Conservation (phyloP, 2,797 vertebrate genomes). For the Ispidina picta region DNA sequence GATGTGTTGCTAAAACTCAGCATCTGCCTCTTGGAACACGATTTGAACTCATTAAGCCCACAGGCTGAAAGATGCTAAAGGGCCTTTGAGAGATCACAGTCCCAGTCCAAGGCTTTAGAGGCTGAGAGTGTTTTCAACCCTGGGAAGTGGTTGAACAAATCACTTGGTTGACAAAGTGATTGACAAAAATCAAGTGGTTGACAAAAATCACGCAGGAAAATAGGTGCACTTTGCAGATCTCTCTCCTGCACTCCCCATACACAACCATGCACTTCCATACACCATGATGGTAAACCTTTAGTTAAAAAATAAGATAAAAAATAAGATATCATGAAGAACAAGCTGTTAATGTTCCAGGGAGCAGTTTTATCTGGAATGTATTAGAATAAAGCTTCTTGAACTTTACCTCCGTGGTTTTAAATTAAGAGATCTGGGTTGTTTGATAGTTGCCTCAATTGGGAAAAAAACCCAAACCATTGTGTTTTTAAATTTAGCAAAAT, state of each 20-base stretch:
- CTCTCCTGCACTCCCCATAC: accelerated
- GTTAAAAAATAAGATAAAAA: background rate
- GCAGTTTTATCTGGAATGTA: background rate
- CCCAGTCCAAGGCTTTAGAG: background rate
- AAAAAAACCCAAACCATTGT: too few relatives aligned
- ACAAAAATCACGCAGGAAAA: background rate
- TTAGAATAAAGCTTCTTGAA: background rate
- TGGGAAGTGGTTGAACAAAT: accelerated
- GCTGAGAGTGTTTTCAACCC: background rate
- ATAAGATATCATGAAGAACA: background rate
- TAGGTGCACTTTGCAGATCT: background rate
- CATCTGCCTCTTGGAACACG: background rate
- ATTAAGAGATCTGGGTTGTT: background rate
- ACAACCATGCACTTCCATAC: background rate
- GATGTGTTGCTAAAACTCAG: background rate
- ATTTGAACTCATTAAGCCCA: background rate
- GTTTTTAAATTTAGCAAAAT: background rate
- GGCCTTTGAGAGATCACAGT: background rate
- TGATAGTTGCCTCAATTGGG: background rate
- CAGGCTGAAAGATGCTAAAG: background rate
- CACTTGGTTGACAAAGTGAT: too few relatives aligned
- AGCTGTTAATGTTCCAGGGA: background rate
- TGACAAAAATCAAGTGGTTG: too few relatives aligned
- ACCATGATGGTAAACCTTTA: background rate
- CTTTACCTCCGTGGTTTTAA: background rate